Evolutionary conservation across 2,888 invertebrate genomes (phyloP).

Genomic region (Phlogophora meticulosa): DNA sequence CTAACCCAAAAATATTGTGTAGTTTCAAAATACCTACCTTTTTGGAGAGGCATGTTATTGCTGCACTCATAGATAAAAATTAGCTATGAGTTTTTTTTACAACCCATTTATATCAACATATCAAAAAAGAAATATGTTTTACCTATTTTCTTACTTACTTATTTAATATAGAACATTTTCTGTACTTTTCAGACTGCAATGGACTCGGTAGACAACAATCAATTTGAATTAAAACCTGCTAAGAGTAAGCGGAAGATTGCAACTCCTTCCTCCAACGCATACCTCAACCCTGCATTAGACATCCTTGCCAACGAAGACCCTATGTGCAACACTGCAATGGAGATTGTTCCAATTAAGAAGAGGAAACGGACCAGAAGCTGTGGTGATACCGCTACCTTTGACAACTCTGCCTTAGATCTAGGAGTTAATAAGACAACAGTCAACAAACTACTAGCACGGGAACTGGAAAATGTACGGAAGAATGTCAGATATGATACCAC

Average conservation of each 20-base stretch:
- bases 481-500: conserved; percentile 71
- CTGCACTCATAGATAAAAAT: neutral
- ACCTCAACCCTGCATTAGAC: conserved; percentile 87
- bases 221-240: conserved; percentile 85
- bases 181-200: conserved; percentile 70
- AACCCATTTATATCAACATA: neutral
- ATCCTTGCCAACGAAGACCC: conserved; percentile 87
- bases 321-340: conserved; percentile 89
- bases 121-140: neutral
- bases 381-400: conserved; percentile 81
- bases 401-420: conserved; percentile 85
- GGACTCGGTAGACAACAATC: conserved; percentile 85
- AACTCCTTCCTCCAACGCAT: conserved; percentile 81
- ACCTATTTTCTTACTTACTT: rapidly evolving
- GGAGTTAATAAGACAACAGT: conserved; percentile 81
- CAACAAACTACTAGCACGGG: conserved; percentile 82
- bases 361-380: conserved; percentile 83
- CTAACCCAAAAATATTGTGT: neutral
- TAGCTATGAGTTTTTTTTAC: neutral
- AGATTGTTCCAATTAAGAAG: conserved; percentile 85
- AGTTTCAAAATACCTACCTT: neutral
- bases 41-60: neutral
- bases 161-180: neutral
- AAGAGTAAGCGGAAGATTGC: conserved; percentile 85
- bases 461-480: conserved; percentile 85